Base-by-base conservation (phyloP, 2,797 vertebrate species). In the Sebastiscus albofasciatus region DNA sequence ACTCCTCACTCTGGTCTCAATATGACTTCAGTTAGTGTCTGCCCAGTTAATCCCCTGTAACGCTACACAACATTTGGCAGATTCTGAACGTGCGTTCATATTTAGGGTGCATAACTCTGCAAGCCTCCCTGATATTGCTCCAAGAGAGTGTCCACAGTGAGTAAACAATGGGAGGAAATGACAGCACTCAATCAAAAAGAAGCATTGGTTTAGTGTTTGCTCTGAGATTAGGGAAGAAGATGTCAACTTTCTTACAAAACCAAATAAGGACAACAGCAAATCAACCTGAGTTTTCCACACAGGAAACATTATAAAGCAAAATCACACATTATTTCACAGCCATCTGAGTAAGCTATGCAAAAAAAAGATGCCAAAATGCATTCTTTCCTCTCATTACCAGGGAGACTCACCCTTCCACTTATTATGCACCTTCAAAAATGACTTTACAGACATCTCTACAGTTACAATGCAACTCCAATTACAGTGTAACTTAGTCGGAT, bases 1-100 rank as follows among this genome's bases (percentile, higher is more conserved):
- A 58, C 56, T 75, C 49, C 72, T 81, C 73, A 66, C 72, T 82
- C 34, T 54, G 65, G 62, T 82, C 67, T 86, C 80, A 74, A 72
- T 85, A 69, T 74, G 85, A 81, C 75, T 90, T 78, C 64, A 60
- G 46, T 81, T 82, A 67, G 67, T 78, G 77, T 65, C 81, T 82
- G 62, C 64, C 72, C 75, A 79, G 70, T 85, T 83, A 87, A 87
- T 84, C 81, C 65, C 60, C 60, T 29, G 16, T 74, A 54, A 79
- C 76, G 66, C 29, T 54, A 31, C 56, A 71, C 42, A 83, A 72
- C 56, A 86, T 79, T 79, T 86, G 73, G 65, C 73, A 59, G 14
- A 72, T 34, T 82, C 56, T 61, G 34, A 58, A 31, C 20, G 11
- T 64, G 54, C 55, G 46, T 61, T 70, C 11, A 7, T 12, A 24